These are phyloP conservation scores for Eulemur mongoz DNA, from an alignment of 2,797 vertebrate genomes.

Conservation along the genomic window DNA sequence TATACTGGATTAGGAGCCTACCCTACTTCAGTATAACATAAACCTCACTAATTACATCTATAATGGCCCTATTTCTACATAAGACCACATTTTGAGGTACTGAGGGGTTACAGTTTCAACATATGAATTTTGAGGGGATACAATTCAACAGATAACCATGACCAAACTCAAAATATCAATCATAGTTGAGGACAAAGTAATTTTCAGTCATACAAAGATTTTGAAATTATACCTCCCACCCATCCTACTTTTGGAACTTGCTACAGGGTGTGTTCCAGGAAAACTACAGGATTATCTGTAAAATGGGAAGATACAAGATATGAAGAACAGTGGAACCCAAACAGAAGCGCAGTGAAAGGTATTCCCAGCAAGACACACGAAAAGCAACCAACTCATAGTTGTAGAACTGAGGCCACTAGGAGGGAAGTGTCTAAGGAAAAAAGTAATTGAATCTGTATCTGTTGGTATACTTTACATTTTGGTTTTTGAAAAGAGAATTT, in stretches of 20 bases:
- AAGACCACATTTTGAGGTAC: background rate
- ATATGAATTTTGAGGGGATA: background rate
- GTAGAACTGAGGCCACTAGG: too few species aligned
- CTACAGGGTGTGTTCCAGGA: background rate
- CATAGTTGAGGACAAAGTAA: background rate
- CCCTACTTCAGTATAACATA: too few species aligned
- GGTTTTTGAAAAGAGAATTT: background rate
- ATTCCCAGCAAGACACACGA: background rate
- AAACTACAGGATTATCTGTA: background rate
- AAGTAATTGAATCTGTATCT: background rate
- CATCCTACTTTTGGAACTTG: background rate
- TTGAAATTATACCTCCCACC: background rate
- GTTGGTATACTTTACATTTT: background rate
- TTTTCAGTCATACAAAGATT: background rate
- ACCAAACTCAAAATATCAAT: background rate
- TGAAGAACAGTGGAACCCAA: background rate
- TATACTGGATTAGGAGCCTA: too few species aligned
- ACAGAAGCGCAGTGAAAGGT: background rate
- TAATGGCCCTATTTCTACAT: too few species aligned
- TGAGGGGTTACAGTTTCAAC: background rate
- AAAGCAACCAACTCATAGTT: background rate
- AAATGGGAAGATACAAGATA: background rate
- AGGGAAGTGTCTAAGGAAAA: background rate
- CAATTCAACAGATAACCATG: background rate
- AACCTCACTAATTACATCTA: too few species aligned